phyloP scores from a whole-genome alignment of 2,113 vertebrate species.

The Rhynchomys soricoides region DNA sequence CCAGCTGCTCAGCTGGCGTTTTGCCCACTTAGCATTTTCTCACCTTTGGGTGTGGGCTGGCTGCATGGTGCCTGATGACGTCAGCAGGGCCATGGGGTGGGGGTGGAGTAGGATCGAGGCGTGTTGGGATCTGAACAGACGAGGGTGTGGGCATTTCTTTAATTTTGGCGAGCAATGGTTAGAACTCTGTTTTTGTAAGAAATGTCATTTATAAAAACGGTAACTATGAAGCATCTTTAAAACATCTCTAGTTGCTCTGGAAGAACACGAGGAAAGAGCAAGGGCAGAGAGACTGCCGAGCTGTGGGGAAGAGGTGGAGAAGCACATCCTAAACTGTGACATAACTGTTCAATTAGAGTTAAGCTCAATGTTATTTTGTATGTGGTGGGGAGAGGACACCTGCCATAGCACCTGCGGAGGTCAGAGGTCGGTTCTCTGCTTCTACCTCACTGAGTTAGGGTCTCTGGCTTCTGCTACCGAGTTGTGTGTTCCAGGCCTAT shows the following conservation, averaged over 20 bases:
- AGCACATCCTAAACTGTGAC: not conserved
- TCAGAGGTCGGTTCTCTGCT: not conserved
- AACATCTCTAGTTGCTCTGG: not conserved
- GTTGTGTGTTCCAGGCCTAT: not conserved
- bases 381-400: too few relatives aligned
- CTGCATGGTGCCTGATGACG: not conserved
- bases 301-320: not conserved
- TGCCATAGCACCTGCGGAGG: not conserved
- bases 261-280: rapidly evolving
- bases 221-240: not conserved
- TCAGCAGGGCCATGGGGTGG: not conserved
- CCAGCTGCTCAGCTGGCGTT: not conserved
- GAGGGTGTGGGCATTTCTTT: not conserved
- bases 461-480: not conserved
- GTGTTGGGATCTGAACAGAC: conserved; percentile 60
- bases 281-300: too few relatives aligned
- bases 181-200: conserved; percentile 38
- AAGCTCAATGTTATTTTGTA: not conserved
- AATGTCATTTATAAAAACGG: not conserved
- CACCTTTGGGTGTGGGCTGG: not conserved
- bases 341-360: not conserved
- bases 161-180: not conserved
- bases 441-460: not conserved
- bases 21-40: conserved; percentile 42
- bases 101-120: not conserved